phyloP scores from a whole-genome alignment of 2,888 invertebrate genomes.

The Margaritifera margaritifera region DNA sequence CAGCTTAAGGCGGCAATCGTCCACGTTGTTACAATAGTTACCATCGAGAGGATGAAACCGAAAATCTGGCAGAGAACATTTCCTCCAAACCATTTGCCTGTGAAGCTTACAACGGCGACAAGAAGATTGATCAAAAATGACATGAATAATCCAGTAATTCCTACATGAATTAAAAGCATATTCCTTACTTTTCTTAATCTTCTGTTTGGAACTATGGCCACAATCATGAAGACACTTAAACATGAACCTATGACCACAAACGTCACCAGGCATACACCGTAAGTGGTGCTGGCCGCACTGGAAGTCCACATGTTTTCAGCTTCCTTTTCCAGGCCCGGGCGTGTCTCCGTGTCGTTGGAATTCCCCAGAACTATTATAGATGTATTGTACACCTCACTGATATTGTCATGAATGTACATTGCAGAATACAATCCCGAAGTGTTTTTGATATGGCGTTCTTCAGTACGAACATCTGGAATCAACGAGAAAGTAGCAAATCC shows the following conservation, averaged over 20 bases:
- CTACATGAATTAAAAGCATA: constrained; percentile 56
- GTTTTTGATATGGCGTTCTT: too few species aligned
- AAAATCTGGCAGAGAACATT: constrained; percentile 48
- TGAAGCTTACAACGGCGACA: constrained; percentile 47
- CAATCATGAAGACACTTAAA: constrained; percentile 53
- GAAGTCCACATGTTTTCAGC: constrained; percentile 9
- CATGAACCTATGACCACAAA: constrained; percentile 44
- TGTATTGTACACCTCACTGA: constrained; percentile 3
- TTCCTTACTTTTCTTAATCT: constrained; percentile 53
- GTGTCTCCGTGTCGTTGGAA: too few species aligned
- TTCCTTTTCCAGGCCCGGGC: not conserved
- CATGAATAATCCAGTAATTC: constrained; percentile 42
- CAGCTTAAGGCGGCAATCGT: constrained; percentile 64
- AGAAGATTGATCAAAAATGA: constrained; percentile 41
- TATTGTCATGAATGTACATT: constrained; percentile 29
- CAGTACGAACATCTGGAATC: too few species aligned
- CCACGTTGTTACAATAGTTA: constrained; percentile 50
- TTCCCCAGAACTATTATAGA: too few species aligned
- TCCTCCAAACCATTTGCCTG: constrained; percentile 51
- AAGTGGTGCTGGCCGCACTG: constrained; percentile 23
- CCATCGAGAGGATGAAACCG: constrained; percentile 46
- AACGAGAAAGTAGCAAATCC: too few species aligned
- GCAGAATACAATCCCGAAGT: constrained; percentile 4
- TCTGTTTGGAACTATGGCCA: constrained; percentile 54
- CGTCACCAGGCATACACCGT: constrained; percentile 46